Percentiles rank a stretch among this genome's conserved stretches.
Evolutionary conservation across 1,140 invertebrate species (phyloP).

Genomic region (Calliopsis andreniformis): DNA sequence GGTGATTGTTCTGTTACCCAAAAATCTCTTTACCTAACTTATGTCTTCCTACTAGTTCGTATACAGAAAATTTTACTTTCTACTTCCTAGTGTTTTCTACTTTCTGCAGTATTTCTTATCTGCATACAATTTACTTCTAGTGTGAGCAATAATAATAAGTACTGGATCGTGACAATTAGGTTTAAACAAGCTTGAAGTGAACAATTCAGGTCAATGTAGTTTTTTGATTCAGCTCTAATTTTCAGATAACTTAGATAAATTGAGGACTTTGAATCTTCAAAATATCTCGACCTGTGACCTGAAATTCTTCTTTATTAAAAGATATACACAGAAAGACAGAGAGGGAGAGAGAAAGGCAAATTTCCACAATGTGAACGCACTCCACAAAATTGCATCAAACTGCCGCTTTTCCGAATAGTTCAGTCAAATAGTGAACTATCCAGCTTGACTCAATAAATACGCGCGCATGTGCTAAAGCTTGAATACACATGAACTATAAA

Average conservation of each 20-base stretch:
- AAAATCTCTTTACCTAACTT: too few species aligned
- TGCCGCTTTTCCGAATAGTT: slow-evolving; percentile 21
- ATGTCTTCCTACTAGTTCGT: too few species aligned
- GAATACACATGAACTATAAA: slow-evolving; percentile 65
- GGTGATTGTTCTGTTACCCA: too few species aligned
- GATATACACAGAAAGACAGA: too few species aligned
- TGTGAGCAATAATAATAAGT: too few species aligned
- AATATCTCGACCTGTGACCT: slow-evolving; percentile 17
- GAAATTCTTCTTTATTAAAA: slow-evolving; percentile 17
- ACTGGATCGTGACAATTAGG: too few species aligned
- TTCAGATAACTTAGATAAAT: slow-evolving; percentile 25
- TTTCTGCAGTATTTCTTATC: too few species aligned
- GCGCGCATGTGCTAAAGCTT: slow-evolving; percentile 23
- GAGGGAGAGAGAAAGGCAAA: neutral
- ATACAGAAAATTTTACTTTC: too few species aligned
- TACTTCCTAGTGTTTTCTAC: too few species aligned
- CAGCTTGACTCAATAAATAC: slow-evolving; percentile 48
- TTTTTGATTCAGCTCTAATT: slow-evolving; percentile 21
- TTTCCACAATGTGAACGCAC: neutral
- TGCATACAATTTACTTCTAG: too few species aligned
- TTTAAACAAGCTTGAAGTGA: too few species aligned
- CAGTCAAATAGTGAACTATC: slow-evolving; percentile 38
- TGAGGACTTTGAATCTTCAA: slow-evolving; percentile 26
- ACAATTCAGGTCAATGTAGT: too few species aligned
- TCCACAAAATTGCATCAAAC: slow-evolving; percentile 37